Evolutionary conservation across 1,140 invertebrate genomes (phyloP), one percentile per base, ranked within the genome.

Genomic region (Probaryconus sp.): DNA sequence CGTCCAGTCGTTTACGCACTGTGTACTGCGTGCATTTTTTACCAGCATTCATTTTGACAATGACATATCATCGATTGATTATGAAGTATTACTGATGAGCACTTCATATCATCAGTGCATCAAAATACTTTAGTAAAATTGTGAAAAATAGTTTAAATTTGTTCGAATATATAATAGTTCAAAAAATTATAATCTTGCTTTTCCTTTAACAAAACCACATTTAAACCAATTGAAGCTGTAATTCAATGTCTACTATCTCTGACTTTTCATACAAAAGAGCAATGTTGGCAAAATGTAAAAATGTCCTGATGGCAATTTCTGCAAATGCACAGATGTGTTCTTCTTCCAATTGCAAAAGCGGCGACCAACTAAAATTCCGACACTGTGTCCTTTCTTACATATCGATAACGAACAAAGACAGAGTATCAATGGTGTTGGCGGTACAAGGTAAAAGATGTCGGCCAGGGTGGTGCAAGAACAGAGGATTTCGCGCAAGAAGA

Each of bases 311-410:
- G n/a, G n/a, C n/a, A n/a, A n/a, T n/a, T n/a, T n/a, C n/a, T n/a
- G n/a, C n/a, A n/a, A n/a, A n/a, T n/a, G n/a, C n/a, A n/a, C n/a
- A n/a, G 56, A 73, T 67, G 42, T 56, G 48, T 73, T 61, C 16
- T 55, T 67, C 43, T 61, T 5, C 3, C 28, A 3, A 40, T 67
- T 48, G 43, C 74, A 60, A 37, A n/a, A 18, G 48, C 60, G 30
- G 76, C 78, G 64, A 80, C 81, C 83, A 86, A 86, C 85, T 87
- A 86, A 87, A 85, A 87, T 87, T 87, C 85, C 85, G 72, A 48
- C 56, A 69, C 63, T 78, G 84, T 82, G 82, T 84, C 78, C 79
- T 79, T 79, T 74, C 79, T 79, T 81, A 85, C 81, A 85, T 85
- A 85, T 86, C 81, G 83, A 87, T 85, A 81, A 85, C 79, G 64